Evolutionary conservation across 2,797 vertebrate genomes (phyloP), one percentile per base, ranked within the genome.

Genomic region (Picus viridis): DNA sequence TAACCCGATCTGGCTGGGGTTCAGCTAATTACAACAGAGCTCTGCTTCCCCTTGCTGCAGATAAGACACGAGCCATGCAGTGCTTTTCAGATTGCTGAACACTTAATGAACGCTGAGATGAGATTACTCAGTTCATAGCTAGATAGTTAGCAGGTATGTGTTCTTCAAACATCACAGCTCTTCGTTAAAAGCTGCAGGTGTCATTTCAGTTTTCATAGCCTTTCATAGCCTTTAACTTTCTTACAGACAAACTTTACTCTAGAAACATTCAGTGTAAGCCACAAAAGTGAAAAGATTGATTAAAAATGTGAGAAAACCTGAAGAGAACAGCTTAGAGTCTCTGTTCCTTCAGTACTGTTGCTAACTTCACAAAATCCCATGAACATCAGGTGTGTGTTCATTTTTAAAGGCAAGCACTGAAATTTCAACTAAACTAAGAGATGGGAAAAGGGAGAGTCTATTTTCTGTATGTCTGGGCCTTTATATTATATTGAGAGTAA

Each of bases 81-180:
- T 39, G 54, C 72, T 90, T 92, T 93, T 91, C 74, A 92, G 77
- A 70, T 92, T 94, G 54, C 74, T 73, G 69, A 90, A 54, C 45
- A 58, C 36, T 58, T 82, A 88, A 88, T 92, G 80, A 86, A 86
- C 90, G 84, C 79, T 1, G 4, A 93, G 92, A 94, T 88, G 74
- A 86, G 92, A 93, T 95, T 93, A 68, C 77, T 90, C 72, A 36
- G 23, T 70, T 94, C 78, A 58, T 75, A 94, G 80, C 57, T 53
- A 91, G 62, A 53, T 68, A 59, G 83, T 74, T 73, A 90, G 64
- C 86, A 92, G 78, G 54, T 90, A 86, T 84, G 90, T 58, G 76
- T 90, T 73, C 75, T 70, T 89, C 41, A 68, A 53, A 92, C 39
- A 20, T 27, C 27, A 59, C 51, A 87, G 45, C 17, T 89, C 67